Percentiles rank a stretch among this genome's conserved stretches.
Conservation (phyloP, 2,888 invertebrate genomes). For the Aspidapion aeneum region DNA sequence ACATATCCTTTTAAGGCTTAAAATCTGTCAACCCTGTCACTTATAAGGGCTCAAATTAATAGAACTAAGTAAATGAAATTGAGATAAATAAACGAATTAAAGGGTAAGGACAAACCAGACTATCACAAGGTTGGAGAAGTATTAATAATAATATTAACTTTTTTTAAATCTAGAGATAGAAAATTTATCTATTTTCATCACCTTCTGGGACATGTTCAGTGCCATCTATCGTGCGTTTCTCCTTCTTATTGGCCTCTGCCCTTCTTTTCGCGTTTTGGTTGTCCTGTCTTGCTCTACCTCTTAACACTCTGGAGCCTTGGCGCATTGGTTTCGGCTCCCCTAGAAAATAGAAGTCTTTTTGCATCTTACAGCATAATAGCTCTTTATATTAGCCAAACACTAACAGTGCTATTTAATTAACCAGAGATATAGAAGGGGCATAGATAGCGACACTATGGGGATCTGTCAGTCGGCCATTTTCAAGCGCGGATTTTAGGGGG, state of each 20-base stretch:
- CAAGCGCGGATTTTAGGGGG: no score
- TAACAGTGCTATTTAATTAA: no score
- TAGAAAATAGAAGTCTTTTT: conserved; percentile 8
- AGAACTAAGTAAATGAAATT: no score
- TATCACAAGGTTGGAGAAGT: background rate
- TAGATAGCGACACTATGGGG: no score
- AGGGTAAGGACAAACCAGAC: background rate
- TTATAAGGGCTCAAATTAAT: no score
- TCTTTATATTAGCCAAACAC: no score
- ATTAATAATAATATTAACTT: background rate
- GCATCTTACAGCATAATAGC: conserved; percentile 18
- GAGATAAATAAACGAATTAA: no score
- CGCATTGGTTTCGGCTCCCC: conserved; percentile 25
- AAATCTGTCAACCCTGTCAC: no score
- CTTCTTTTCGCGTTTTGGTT: conserved; percentile 42
- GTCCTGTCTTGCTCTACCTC: conserved; percentile 43
- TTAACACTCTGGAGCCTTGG: conserved; percentile 34
- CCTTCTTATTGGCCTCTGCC: conserved; percentile 41
- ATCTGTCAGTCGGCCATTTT: no score
- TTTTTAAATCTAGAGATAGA: conserved; percentile 13
- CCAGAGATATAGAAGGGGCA: no score
- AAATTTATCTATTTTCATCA: conserved; percentile 20
- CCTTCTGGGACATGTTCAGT: conserved; percentile 5
- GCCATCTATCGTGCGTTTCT: conserved; percentile 4
- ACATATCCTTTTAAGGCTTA: no score